These are phyloP conservation scores for Danio kyathit DNA, from an alignment of 2,797 vertebrate species.

Conservation along the genomic window DNA sequence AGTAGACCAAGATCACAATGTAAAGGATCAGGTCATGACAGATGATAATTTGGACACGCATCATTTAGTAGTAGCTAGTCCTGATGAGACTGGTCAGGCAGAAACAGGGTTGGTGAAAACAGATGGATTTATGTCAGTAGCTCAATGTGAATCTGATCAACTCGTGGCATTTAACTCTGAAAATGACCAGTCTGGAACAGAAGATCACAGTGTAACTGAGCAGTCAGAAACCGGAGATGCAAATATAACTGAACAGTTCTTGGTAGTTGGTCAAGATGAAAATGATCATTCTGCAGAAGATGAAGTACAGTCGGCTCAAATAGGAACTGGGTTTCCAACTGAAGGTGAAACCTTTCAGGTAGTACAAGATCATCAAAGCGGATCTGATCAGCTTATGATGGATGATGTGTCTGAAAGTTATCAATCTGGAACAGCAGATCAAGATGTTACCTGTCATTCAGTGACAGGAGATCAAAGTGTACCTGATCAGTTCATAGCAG, in stretches of 20 bases:
- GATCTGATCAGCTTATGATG: neutral
- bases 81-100: neutral
- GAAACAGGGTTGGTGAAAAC: neutral
- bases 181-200: neutral
- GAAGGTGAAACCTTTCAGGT: neutral
- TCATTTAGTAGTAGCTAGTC: neutral
- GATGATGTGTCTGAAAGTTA: neutral
- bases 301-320: neutral
- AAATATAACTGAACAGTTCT: neutral
- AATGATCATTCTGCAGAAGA: neutral
- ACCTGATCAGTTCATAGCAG: slow-evolving; percentile 26
- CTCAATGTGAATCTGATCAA: neutral
- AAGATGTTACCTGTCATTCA: slow-evolving; percentile 12
- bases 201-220: neutral
- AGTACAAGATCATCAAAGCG: neutral
- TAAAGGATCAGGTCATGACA: neutral
- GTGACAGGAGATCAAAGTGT: slow-evolving; percentile 39
- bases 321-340: neutral
- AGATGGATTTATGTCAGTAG: neutral
- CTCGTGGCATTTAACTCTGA: neutral
- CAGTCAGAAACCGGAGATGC: neutral
- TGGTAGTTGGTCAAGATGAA: neutral
- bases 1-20: neutral
- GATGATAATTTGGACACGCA: neutral
- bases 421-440: neutral